Evolutionary conservation across 2,888 invertebrate species (phyloP), one percentile per base, ranked within the genome.

Genomic region (Oligia strigilis): DNA sequence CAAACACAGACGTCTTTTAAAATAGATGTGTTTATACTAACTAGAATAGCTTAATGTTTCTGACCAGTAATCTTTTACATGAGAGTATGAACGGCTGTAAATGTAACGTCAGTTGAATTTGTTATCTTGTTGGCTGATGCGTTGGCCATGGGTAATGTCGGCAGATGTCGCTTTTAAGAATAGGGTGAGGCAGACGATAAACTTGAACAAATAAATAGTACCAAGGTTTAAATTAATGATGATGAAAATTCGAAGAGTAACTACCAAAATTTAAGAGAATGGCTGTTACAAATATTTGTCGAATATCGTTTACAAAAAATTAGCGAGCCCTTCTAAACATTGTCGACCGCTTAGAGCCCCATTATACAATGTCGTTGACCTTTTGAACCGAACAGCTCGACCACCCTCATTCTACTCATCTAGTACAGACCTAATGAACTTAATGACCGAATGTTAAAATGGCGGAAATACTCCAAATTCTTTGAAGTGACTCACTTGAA

Each of bases 1-100:
- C 83, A 90, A 90, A 93, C 91, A 84, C 94, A 93, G 94, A 91
- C 89, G 88, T 78, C 83, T 80, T 87, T 83, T 62, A 86, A 93
- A 94, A 94, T 93, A 93, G 93, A 89, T 75, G 55, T 91, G 91
- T 91, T 91, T 91, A 91, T 86, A 82, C 84, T 85, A 83, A 82
- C 89, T 82, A 81, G 85, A 89, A 88, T 87, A 86, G 87, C 82
- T 67, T 78, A 70, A 80, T 78, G 82, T 74, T 85, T 80, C 70
- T 74, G 60, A 70, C 72, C 74, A 73, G 74, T 78, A 82, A 84
- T 78, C 83, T 88, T 86, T 89, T 81, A 89, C 83, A 77, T 66
- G 72, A 80, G 83, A 72, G 72, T 80, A 52, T 72, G 46, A 73
- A 72, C 72, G 77, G 71, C 67, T 83, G 65, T 64, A 64, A 64